Evolutionary conservation across 2,113 vertebrate species (phyloP).

Genomic region (Mastomys natalensis): DNA sequence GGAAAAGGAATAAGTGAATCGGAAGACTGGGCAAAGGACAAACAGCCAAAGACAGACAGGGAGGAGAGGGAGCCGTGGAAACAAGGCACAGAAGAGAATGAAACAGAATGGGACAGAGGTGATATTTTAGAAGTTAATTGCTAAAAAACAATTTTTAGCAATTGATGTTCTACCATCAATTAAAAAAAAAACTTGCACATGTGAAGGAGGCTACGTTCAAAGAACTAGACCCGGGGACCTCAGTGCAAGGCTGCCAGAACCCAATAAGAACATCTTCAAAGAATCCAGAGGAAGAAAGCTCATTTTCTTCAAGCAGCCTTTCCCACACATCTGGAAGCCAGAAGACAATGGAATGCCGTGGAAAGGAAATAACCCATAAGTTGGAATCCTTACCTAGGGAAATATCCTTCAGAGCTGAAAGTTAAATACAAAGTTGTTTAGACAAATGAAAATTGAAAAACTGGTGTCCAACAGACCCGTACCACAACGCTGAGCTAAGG

Average conservation of each 20-base stretch:
- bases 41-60: background rate
- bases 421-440: background rate
- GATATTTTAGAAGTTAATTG: background rate
- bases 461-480: background rate
- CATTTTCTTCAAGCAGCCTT: background rate
- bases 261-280: background rate
- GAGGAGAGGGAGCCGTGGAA: too few relatives aligned
- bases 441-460: background rate
- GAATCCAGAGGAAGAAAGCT: background rate
- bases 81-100: background rate
- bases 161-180: background rate
- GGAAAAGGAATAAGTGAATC: background rate
- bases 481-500: background rate
- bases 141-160: background rate
- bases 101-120: background rate
- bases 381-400: background rate
- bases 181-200: background rate
- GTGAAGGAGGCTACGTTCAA: background rate
- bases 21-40: background rate
- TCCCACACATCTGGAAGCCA: background rate
- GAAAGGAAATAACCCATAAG: background rate
- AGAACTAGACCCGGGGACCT: accelerated
- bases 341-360: background rate
- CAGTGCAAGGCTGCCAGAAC: background rate
- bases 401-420: background rate